These are phyloP conservation scores for Drosophila chauvacae DNA, from an alignment of 1,140 invertebrate species.

Conservation along the genomic window DNA sequence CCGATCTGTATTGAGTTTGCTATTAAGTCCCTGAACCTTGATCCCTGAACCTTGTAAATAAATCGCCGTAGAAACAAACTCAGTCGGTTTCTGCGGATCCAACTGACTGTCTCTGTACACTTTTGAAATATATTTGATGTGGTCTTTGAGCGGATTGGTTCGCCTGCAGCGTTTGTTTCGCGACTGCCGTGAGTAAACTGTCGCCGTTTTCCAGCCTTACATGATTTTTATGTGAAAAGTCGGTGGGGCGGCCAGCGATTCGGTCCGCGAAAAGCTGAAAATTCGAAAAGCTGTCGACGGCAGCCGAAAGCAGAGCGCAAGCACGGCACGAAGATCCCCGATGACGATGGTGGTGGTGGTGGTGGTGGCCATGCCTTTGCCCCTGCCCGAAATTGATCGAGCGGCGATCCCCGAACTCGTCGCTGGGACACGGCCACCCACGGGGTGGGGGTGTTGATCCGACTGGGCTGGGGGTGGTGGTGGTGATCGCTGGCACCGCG, in stretches of 20 bases:
- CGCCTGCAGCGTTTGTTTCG: conserved; percentile 60
- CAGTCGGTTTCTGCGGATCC: neutral
- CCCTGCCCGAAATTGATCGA: conserved; percentile 9
- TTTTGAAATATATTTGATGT: neutral
- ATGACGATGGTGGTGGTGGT: conserved; percentile 18
- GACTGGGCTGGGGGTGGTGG: neutral
- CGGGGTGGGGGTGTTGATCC: neutral
- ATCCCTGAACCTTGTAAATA: neutral
- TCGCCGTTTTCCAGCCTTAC: conserved; percentile 83
- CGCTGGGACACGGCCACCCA: conserved; percentile 11
- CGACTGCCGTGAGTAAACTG: conserved; percentile 83
- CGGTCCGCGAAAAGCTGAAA: conserved; percentile 59
- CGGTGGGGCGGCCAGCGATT: conserved; percentile 31
- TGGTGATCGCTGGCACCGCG: no score
- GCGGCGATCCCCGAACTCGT: conserved; percentile 2
- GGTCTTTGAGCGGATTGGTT: conserved; percentile 25
- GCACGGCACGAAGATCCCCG: conserved; percentile 28
- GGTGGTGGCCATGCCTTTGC: conserved; percentile 4
- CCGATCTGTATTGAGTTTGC: neutral
- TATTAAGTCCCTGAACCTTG: no score
- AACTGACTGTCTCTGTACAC: neutral
- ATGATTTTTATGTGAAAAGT: conserved; percentile 84
- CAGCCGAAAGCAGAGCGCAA: conserved; percentile 18
- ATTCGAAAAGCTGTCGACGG: conserved; percentile 50
- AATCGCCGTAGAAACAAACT: neutral